Evolutionary conservation across 2,797 vertebrate genomes (phyloP).

Genomic region (Thamnophis elegans): DNA sequence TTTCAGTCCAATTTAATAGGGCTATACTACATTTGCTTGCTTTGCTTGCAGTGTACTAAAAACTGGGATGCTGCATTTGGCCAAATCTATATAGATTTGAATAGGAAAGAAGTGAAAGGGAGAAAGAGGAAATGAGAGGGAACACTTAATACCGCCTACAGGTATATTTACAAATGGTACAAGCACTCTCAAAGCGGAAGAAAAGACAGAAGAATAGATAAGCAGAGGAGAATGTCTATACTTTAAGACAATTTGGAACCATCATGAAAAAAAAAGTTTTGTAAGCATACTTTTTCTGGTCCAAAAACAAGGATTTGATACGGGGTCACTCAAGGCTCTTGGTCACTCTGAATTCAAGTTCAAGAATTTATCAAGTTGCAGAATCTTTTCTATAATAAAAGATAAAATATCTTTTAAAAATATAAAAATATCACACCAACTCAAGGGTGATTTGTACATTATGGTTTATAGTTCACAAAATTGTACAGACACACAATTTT

Average conservation of each 20-base stretch:
- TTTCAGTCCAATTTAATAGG: background rate
- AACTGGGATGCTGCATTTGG: background rate
- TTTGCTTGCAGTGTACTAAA: background rate
- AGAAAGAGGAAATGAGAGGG: background rate
- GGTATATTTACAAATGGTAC: background rate
- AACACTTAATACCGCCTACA: background rate
- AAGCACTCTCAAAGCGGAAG: background rate
- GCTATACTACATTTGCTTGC: background rate
- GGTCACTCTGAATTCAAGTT: background rate
- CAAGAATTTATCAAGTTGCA: background rate
- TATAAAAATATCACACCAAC: background rate
- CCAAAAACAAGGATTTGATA: background rate
- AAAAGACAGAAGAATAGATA: background rate
- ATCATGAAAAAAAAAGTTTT: background rate
- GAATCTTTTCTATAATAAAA: background rate
- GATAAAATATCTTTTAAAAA: no score
- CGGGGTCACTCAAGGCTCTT: background rate
- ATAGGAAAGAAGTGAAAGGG: background rate
- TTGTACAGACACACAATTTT: background rate
- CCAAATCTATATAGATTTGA: background rate
- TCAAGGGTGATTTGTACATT: background rate
- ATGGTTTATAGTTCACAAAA: background rate
- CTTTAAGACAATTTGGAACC: background rate
- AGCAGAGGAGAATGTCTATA: background rate
- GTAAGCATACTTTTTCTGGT: background rate